Percentiles rank a stretch among this genome's conserved stretches.
These are phyloP conservation scores for Athalia cordata DNA, from an alignment of 2,888 invertebrate species.

Conservation along the genomic window DNA sequence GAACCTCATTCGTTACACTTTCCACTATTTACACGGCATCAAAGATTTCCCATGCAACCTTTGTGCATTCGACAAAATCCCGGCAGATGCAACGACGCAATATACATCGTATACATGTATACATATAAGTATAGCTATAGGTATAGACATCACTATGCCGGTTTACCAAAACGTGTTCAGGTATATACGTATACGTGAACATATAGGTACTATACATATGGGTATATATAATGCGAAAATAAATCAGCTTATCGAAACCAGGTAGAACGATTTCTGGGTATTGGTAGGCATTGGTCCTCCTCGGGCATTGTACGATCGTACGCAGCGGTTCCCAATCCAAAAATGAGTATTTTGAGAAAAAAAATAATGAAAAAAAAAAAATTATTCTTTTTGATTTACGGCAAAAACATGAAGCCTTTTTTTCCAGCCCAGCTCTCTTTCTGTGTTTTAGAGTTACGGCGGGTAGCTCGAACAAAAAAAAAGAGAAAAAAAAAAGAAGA, in stretches of 20 bases:
- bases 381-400: constrained; percentile 54
- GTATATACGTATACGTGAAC: neutral
- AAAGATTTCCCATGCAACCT: constrained; percentile 37
- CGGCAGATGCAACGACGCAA: constrained; percentile 39
- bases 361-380: constrained; percentile 27
- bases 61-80: constrained; percentile 35
- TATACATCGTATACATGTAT: no score
- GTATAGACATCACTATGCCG: no score
- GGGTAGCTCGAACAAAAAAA: constrained; percentile 46
- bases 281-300: constrained; percentile 54
- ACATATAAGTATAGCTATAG: neutral
- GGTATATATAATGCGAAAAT: constrained; percentile 67
- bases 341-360: neutral
- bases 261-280: constrained; percentile 44
- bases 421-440: constrained; percentile 47
- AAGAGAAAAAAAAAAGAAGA: constrained; percentile 41
- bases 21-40: constrained; percentile 22
- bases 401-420: constrained; percentile 52
- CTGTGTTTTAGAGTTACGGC: constrained; percentile 51
- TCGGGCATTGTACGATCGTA: constrained; percentile 62
- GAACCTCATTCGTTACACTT: neutral
- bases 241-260: constrained; percentile 71
- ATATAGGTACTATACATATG: neutral
- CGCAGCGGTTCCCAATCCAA: constrained; percentile 67
- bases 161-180: no score